Evolutionary conservation across 1,140 invertebrate species (phyloP), one percentile per base, ranked within the genome.

Genomic region (Lethocerus indicus): DNA sequence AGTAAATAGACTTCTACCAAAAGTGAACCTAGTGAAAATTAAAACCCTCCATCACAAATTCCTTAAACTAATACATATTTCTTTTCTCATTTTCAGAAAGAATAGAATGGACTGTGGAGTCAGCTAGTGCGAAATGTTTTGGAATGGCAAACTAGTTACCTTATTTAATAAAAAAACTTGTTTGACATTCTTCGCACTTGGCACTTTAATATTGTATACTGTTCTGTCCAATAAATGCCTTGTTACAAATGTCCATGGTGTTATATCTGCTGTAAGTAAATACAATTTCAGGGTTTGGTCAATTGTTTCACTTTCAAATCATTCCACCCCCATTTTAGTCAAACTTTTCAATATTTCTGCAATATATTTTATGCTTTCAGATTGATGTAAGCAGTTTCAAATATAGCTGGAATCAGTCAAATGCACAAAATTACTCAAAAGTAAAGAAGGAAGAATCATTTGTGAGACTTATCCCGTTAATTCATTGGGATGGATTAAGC

Each of bases 381-480:
- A 21, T 47, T 12, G 13, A 9, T 47, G 18, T 35, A 18, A 29
- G 3, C 23, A 28, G 13, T 35, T 18, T 7, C 2, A 39, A 39
- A 7, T 28, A 37, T 14, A 48, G 32, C 16, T 13, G 7, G 13
- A 24, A 7, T 13, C 16, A 39, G 18, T 28, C 21, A 48, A 37
- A n/a, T n/a, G n/a, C 13, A 13, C 23, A 48, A 3, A 48, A 48
- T 3, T 16, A 9, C 3, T 18, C 9, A 5, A 36, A 3, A 36
- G 45, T 5, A 9, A 24, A 37, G 26, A 18, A 48, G 24, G 21
- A 7, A n/a, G 44, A 51, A 20, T 24, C 50, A 9, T 29, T 49
- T 35, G 54, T 55, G 0, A 47, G 54, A 23, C 43, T 55, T 12
- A 51, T 55, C 7, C 54, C 54, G 1, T 36, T 55, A 13, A 51